These are phyloP conservation scores for Cacoxenus indagator DNA, from an alignment of 2,888 invertebrate genomes.

Conservation along the genomic window DNA sequence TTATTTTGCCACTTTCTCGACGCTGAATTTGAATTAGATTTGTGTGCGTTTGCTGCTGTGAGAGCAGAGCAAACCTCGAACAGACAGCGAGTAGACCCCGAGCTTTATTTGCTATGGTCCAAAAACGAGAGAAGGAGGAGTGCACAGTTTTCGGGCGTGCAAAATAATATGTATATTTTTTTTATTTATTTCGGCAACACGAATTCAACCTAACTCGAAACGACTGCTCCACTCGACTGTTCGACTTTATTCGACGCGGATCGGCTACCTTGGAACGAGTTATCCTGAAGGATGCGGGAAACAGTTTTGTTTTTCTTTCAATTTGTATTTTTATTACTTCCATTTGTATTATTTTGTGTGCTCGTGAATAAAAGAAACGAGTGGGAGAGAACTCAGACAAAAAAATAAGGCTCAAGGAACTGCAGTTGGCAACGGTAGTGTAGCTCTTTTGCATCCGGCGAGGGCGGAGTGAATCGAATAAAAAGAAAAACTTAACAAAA, in stretches of 20 bases:
- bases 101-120: not conserved
- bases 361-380: constrained; percentile 58
- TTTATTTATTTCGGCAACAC: constrained; percentile 44
- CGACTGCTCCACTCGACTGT: not conserved
- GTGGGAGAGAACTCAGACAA: constrained; percentile 20
- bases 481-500: constrained; percentile 55
- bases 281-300: constrained; percentile 30
- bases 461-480: not conserved
- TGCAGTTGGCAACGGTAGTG: constrained; percentile 38
- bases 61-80: not conserved
- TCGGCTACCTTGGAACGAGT: constrained; percentile 19
- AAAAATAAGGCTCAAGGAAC: constrained; percentile 34
- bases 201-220: not conserved
- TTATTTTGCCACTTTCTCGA: constrained; percentile 12
- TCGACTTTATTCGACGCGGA: constrained; percentile 18
- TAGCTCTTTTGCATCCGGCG: constrained; percentile 43
- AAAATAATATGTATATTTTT: constrained; percentile 63
- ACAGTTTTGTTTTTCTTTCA: constrained; percentile 69
- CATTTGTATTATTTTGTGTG: constrained; percentile 65
- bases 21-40: constrained; percentile 63
- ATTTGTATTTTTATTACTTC: constrained; percentile 68
- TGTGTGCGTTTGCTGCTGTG: constrained; percentile 29
- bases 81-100: not conserved
- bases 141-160: constrained; percentile 49
- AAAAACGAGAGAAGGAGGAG: not conserved